Base-by-base conservation (phyloP, 2,888 invertebrate species). In the Oscheius sp. region DNA sequence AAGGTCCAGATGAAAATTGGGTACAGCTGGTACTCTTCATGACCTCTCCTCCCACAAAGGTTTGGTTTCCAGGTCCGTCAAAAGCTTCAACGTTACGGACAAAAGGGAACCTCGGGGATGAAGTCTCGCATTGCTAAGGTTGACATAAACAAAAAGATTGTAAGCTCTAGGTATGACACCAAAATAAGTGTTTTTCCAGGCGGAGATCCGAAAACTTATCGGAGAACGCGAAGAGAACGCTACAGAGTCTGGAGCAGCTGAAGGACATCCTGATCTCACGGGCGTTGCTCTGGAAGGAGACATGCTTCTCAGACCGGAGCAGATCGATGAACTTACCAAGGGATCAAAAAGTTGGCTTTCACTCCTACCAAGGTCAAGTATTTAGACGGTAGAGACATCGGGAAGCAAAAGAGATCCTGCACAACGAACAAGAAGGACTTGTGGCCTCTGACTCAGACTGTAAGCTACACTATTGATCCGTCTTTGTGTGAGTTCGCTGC, bases 401-500 rank as follows among this genome's bases (percentile, higher is more conserved):
- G 9, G 33, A 42, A 35, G 7, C 10, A 32, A 11, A 33, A 32
- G 65, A 68, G 79, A 80, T 62, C 29, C 79, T 51, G 77, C 77
- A 35, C 79, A 11, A 70, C 79, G 1, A 72, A 77, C 42, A 13
- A 70, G 5, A 74, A 55, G 7, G 3, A 51, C 2, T 76, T 74
- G 10, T 81, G 81, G 81, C 58, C 70, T 60, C 37, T 59, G 2
- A 37, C 11, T 9, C 47, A 32, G 1, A 74, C 76, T 3, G 79
- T 81, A 33, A 66, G 62, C 47, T 81, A 78, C 63, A 63, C 73
- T 35, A 77, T 81, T 62, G 79, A 81, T 35, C 21, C 66, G 2
- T 60, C 71, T 21, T 47, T 81, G 7, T 66, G 78, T 80, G 7
- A 47, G 76, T 70, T 29, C 32, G 35, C 4, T 2, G 7, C 32